Evolutionary conservation across 2,797 vertebrate species (phyloP), one percentile per base, ranked within the genome.

Genomic region (Pseudopleuronectes americanus): DNA sequence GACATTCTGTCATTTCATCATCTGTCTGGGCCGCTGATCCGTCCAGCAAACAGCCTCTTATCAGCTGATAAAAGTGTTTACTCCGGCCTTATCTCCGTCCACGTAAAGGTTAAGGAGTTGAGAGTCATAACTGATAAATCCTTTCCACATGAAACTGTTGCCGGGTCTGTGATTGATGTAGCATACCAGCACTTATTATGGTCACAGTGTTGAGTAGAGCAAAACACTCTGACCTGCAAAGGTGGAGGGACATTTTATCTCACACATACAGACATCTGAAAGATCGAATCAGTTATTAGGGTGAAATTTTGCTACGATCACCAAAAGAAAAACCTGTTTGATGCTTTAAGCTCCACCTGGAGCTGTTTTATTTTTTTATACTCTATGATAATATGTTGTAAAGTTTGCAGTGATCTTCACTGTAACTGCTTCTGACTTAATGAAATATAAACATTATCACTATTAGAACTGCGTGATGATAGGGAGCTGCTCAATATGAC

Each of bases 41-140:
- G 67, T 76, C 82, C 72, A 45, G 62, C 66, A 62, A 63, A 51
- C 71, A 74, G n/a, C 71, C 78, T 68, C 68, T 75, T 85, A 85
- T 86, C 81, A 69, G 74, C 71, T 80, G 86, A 85, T 91, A 85
- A 84, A 80, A 71, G 69, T 84, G 81, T 87, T 90, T 85, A 83
- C 65, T 38, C 64, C 66, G 47, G 43, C 36, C 67, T 81, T 90
- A 89, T 91, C 87, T 71, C 76, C 80, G 68, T 74, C 68, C 71
- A 73, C 84, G 85, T 84, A 81, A 87, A 76, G 78, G 73, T 70
- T 84, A 59, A 76, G 61, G 68, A 83, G 78, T 79, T 78, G 57
- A 84, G 83, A 85, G 85, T 84, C 63, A 76, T 77, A 87, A 85
- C 61, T 79, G 74, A 85, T 83, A 81, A 83, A 84, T 64, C 61